These are phyloP conservation scores for Trichonephila inaurata DNA, from an alignment of 1,140 invertebrate genomes.

Conservation along the genomic window DNA sequence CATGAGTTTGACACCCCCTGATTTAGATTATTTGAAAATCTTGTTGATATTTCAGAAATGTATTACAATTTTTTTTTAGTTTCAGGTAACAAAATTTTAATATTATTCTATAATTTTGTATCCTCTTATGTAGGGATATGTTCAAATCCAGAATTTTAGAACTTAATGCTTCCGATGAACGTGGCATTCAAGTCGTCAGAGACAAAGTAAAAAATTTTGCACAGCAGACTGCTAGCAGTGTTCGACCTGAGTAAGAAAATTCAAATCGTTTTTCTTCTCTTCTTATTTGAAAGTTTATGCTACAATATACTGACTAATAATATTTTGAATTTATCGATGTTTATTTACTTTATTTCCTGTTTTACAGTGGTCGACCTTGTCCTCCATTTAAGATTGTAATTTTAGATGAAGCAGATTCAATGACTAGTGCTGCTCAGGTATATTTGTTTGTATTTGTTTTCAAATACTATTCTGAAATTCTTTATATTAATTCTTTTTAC, in stretches of 20 bases:
- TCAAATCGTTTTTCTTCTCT: background rate
- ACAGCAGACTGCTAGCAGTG: conserved; percentile 89
- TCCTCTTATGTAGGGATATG: conserved; percentile 79
- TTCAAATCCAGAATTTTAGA: conserved; percentile 87
- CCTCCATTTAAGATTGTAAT: conserved; percentile 98
- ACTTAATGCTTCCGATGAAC: conserved; percentile 99
- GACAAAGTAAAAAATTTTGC: conserved; percentile 98
- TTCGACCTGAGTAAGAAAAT: conserved; percentile 88
- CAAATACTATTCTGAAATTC: no score
- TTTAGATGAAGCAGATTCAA: conserved; percentile 99
- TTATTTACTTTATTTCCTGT: conserved; percentile 21
- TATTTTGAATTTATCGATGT: background rate
- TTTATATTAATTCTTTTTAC: no score
- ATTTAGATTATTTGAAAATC: background rate
- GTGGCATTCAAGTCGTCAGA: conserved; percentile 98
- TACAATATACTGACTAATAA: background rate
- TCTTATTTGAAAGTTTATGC: background rate
- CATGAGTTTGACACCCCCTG: no score
- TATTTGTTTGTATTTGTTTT: background rate
- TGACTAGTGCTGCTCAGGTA: conserved; percentile 88
- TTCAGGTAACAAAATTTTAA: background rate
- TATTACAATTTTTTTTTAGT: background rate
- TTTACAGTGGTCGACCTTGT: conserved; percentile 89
- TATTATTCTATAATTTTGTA: background rate
- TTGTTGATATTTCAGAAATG: background rate